Conservation (phyloP, 2,797 vertebrate genomes). For the Artibeus jamaicensis region DNA sequence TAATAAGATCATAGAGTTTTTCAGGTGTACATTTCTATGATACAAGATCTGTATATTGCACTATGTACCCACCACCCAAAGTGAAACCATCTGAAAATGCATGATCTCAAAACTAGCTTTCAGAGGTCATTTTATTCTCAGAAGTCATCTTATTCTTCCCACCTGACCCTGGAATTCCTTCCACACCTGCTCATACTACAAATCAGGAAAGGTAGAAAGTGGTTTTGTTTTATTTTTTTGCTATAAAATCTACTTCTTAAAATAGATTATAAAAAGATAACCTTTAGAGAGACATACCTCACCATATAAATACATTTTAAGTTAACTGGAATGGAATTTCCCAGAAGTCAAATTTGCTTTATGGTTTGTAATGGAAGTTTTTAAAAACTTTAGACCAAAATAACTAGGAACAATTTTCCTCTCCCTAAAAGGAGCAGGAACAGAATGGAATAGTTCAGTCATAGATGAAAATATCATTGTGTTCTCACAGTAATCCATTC, state of each 20-base stretch:
- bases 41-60: neutral
- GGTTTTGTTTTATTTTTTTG: neutral
- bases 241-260: neutral
- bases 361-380: slow-evolving; percentile 52
- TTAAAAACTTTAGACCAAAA: slow-evolving; percentile 57
- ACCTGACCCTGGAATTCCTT: neutral
- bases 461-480: slow-evolving; percentile 40
- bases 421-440: slow-evolving; percentile 70
- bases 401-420: slow-evolving; percentile 66
- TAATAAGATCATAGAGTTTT: neutral
- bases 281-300: slow-evolving; percentile 15
- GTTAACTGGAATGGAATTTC: slow-evolving; percentile 44
- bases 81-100: neutral
- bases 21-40: neutral
- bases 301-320: slow-evolving; percentile 42
- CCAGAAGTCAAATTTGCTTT: slow-evolving; percentile 45
- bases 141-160: neutral
- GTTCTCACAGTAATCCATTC: slow-evolving; percentile 52
- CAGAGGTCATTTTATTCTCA: neutral
- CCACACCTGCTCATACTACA: neutral
- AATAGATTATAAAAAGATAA: neutral
- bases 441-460: slow-evolving; percentile 2
- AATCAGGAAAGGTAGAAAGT: neutral
- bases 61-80: neutral
- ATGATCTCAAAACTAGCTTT: neutral